Evolutionary conservation across 2,797 vertebrate genomes (phyloP).

Genomic region (Centropyge bicolor): DNA sequence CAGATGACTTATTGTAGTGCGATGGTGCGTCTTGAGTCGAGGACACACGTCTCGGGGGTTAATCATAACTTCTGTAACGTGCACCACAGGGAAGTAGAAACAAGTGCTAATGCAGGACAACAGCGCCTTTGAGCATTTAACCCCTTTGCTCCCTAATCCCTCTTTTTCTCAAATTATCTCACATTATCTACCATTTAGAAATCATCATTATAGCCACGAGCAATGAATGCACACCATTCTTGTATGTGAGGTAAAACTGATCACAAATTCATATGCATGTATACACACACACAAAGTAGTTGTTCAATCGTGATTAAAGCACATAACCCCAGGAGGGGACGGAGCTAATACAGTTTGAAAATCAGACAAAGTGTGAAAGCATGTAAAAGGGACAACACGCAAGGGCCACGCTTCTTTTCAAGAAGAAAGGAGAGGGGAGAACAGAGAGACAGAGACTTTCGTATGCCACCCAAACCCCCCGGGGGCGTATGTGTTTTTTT

Average conservation of each 20-base stretch:
- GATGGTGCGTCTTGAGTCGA: conserved; percentile 49
- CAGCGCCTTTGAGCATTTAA: conserved; percentile 7
- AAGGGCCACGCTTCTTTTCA: conserved; percentile 67
- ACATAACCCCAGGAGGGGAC: conserved; percentile 11
- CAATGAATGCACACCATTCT: conserved; percentile 22
- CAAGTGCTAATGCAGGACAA: conserved; percentile 17
- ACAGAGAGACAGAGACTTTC: conserved; percentile 59
- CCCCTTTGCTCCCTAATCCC: not conserved
- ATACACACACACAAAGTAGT: not conserved
- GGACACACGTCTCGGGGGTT: conserved; percentile 47
- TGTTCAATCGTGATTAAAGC: conserved; percentile 21
- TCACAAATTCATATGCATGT: not conserved
- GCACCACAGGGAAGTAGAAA: conserved; percentile 29
- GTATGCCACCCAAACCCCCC: conserved; percentile 68
- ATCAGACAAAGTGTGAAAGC: conserved; percentile 41
- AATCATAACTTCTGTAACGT: conserved; percentile 62
- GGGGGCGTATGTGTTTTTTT: conserved; percentile 63
- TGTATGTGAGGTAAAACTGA: not conserved
- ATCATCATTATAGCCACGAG: conserved; percentile 28
- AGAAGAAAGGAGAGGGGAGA: conserved; percentile 50
- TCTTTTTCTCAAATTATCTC: not conserved
- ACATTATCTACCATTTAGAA: conserved; percentile 17
- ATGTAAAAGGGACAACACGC: conserved; percentile 27
- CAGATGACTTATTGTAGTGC: conserved; percentile 85
- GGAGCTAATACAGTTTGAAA: conserved; percentile 22